phyloP scores from a whole-genome alignment of 2,888 invertebrate species.

The Calameuta idolon region DNA sequence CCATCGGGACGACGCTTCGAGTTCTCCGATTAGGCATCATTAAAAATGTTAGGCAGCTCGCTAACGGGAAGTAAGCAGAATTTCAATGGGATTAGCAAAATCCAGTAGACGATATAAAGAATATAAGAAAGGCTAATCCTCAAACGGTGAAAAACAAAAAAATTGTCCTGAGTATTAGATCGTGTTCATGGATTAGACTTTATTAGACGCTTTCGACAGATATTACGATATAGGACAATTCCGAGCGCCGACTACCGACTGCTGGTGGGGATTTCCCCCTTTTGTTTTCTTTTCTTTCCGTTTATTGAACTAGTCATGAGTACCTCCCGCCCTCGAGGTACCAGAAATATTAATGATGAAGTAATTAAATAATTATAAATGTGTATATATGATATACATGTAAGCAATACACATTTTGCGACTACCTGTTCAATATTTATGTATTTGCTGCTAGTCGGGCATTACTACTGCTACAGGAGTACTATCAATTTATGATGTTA shows the following conservation, averaged over 20 bases:
- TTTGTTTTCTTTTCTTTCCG: conserved; percentile 27
- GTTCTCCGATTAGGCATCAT: conserved; percentile 30
- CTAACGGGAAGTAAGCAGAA: conserved; percentile 18
- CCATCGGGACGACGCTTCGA: conserved; percentile 28
- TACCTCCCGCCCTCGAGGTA: conserved; percentile 23
- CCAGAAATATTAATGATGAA: conserved; percentile 18
- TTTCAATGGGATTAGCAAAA: not conserved
- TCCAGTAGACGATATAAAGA: not conserved
- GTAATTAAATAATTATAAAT: conserved; percentile 32
- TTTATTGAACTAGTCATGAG: conserved; percentile 52
- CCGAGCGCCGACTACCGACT: not conserved
- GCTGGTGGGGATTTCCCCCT: conserved; percentile 31
- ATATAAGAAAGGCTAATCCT: not conserved
- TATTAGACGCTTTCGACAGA: not conserved
- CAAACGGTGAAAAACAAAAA: not conserved
- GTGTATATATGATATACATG: conserved; percentile 35
- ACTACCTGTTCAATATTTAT: conserved; percentile 47
- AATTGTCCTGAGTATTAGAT: not conserved
- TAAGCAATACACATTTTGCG: conserved; percentile 45
- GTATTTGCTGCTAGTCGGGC: conserved; percentile 47
- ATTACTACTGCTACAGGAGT: conserved; percentile 31
- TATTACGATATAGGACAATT: not conserved
- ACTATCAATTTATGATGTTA: conserved; percentile 7
- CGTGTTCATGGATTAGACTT: not conserved
- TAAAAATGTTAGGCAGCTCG: conserved; percentile 42